Conservation (phyloP, 2,797 vertebrate genomes). For the Tenualosa ilisha region DNA sequence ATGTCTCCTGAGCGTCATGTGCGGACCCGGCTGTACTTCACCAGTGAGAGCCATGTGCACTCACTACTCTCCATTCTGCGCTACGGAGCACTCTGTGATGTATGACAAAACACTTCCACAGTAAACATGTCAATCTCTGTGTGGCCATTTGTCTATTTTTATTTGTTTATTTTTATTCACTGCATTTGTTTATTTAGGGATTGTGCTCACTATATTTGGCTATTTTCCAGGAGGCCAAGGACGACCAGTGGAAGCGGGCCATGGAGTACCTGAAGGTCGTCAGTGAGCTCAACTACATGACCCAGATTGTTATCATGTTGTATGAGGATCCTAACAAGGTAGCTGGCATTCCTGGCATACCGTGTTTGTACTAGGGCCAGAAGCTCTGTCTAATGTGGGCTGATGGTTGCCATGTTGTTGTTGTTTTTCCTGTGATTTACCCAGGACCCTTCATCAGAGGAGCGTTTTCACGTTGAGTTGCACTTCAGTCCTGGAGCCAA, state of each 20-base stretch:
- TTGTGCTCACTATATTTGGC: background rate
- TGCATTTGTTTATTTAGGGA: background rate
- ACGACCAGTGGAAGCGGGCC: constrained; percentile 88
- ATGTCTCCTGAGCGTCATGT: constrained; percentile 89
- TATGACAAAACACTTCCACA: constrained; percentile 61
- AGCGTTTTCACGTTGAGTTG: constrained; percentile 88
- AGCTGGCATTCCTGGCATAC: constrained; percentile 21
- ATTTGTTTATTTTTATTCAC: background rate
- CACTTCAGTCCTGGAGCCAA: constrained; percentile 90
- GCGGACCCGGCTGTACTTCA: constrained; percentile 88
- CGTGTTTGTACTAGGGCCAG: background rate
- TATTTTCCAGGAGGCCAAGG: constrained; percentile 78
- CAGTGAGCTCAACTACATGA: constrained; percentile 91
- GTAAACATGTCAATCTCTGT: background rate
- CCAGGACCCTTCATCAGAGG: constrained; percentile 85
- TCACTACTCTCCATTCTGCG: constrained; percentile 85
- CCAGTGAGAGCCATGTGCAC: constrained; percentile 89
- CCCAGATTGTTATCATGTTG: constrained; percentile 91
- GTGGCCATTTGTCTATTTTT: background rate
- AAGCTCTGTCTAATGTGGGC: no score
- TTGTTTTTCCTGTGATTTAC: background rate
- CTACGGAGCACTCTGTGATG: constrained; percentile 86
- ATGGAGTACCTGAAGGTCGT: constrained; percentile 89
- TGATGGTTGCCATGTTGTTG: background rate
- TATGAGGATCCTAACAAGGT: constrained; percentile 92